Conservation (phyloP, 2,888 invertebrate genomes). For the Ashinkailepas kermadecensis region DNA sequence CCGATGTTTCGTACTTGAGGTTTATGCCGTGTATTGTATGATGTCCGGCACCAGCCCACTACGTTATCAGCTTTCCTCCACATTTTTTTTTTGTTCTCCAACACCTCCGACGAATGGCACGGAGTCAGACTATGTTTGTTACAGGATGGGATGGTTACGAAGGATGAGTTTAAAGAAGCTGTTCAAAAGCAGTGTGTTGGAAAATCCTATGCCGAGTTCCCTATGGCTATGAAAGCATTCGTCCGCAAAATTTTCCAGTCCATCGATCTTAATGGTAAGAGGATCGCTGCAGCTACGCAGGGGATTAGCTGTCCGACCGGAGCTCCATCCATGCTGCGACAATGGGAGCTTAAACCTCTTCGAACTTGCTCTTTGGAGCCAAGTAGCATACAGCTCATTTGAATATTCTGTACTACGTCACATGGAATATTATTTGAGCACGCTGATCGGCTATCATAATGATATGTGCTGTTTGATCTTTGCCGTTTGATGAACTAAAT, state of each 20-base stretch:
- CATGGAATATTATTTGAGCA: too few species aligned
- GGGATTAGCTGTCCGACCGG: not conserved
- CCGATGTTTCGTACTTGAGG: too few species aligned
- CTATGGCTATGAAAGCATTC: constrained; percentile 36
- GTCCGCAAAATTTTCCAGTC: constrained; percentile 36
- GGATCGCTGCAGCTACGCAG: not conserved
- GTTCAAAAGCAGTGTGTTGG: constrained; percentile 36
- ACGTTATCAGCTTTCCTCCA: too few species aligned
- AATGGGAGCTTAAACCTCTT: not conserved
- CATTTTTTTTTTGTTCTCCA: too few species aligned
- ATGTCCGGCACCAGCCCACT: too few species aligned
- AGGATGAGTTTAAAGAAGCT: constrained; percentile 37
- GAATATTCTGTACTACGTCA: not conserved
- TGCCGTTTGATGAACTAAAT: too few species aligned
- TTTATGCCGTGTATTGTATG: too few species aligned
- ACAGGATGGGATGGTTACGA: constrained; percentile 35
- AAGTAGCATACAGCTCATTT: not conserved
- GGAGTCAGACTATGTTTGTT: constrained; percentile 23
- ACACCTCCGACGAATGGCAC: too few species aligned
- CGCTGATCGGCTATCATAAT: too few species aligned
- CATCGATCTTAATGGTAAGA: constrained; percentile 36
- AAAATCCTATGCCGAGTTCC: constrained; percentile 35
- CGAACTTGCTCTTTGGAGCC: not conserved
- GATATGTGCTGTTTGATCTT: too few species aligned
- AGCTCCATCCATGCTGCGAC: not conserved